phyloP scores from a whole-genome alignment of 2,113 vertebrate species.

The Strigops habroptila region DNA sequence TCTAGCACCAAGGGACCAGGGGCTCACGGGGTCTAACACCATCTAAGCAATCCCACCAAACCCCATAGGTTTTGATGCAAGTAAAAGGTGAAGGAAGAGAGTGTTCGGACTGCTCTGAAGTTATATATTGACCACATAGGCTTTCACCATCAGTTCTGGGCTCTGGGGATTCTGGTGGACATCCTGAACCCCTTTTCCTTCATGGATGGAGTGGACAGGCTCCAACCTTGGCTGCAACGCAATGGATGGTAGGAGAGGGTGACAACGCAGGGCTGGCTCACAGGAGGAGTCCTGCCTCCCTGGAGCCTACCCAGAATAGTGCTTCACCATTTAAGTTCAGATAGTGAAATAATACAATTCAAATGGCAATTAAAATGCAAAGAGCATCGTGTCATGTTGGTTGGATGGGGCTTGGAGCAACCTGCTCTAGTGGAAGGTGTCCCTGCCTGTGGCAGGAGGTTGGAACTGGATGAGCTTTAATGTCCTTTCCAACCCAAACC shows the following conservation, averaged over 20 bases:
- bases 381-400: neutral
- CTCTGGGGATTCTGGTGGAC: neutral
- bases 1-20: neutral
- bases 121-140: neutral
- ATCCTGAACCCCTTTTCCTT: neutral
- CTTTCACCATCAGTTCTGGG: neutral
- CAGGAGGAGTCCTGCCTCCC: neutral
- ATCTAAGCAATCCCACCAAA: neutral
- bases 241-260: neutral
- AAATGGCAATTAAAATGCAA: neutral
- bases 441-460: neutral
- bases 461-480: neutral
- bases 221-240: neutral
- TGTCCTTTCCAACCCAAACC: neutral
- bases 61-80: accelerated
- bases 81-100: neutral
- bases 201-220: accelerated
- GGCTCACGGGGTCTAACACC: accelerated
- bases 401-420: neutral
- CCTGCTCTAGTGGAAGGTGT: neutral
- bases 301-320: neutral
- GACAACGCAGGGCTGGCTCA: neutral
- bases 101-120: neutral
- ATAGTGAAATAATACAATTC: neutral
- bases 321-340: neutral